phyloP scores from a whole-genome alignment of 2,888 invertebrate genomes.

The Glaucopsyche alexis region DNA sequence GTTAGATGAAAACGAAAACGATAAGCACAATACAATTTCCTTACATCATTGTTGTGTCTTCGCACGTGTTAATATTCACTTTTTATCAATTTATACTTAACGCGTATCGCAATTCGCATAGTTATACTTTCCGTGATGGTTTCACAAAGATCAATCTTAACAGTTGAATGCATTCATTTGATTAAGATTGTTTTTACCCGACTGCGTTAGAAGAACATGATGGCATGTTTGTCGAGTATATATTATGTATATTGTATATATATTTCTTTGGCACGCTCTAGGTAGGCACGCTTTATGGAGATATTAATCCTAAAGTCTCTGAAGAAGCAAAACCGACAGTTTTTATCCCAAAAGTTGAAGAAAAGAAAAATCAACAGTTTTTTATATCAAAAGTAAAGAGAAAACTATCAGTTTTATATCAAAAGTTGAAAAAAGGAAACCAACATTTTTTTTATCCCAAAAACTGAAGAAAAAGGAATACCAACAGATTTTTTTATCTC shows the following conservation, averaged over 20 bases:
- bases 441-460: too few species aligned
- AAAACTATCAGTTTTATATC: too few species aligned
- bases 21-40: slow-evolving; percentile 1
- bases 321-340: neutral
- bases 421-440: too few species aligned
- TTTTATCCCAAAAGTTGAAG: neutral
- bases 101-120: neutral
- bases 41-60: slow-evolving; percentile 12
- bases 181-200: too few species aligned
- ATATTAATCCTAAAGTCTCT: too few species aligned
- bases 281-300: too few species aligned
- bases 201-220: too few species aligned
- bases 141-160: neutral
- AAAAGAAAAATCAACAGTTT: too few species aligned
- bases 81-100: slow-evolving; percentile 4
- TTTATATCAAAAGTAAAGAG: too few species aligned
- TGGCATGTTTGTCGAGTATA: too few species aligned
- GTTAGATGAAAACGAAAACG: slow-evolving; percentile 25
- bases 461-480: too few species aligned
- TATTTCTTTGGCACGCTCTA: neutral
- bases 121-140: neutral
- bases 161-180: too few species aligned
- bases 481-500: neutral
- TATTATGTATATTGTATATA: neutral
- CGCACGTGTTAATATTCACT: neutral